Conservation (phyloP, 2,797 vertebrate species). For the Chaetophractus vellerosus region DNA sequence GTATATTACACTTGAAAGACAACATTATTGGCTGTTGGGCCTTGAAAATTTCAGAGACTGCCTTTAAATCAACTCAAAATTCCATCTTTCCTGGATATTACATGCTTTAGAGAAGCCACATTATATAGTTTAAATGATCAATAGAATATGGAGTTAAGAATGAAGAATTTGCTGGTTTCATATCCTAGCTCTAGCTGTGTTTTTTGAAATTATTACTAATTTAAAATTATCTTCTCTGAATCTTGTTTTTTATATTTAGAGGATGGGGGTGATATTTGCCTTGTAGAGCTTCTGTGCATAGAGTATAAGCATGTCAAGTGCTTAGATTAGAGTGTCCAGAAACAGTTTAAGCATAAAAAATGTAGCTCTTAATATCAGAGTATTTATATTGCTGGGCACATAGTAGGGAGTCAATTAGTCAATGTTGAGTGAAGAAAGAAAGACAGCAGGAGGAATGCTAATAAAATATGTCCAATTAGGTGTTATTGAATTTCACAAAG, state of each 20-base stretch:
- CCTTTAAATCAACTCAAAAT: neutral
- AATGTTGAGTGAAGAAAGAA: neutral
- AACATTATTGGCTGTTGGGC: neutral
- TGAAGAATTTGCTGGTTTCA: neutral
- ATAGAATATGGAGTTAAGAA: neutral
- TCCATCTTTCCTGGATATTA: neutral
- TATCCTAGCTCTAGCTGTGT: neutral
- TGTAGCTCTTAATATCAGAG: neutral
- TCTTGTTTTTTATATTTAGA: neutral
- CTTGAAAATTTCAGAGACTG: constrained; percentile 12
- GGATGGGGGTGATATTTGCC: neutral
- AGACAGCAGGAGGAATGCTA: neutral
- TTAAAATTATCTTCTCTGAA: neutral
- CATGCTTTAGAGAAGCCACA: neutral
- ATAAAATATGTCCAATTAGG: neutral
- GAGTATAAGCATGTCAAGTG: neutral
- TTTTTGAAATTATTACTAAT: neutral
- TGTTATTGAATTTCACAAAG: constrained; percentile 53
- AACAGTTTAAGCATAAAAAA: neutral
- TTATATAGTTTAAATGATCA: neutral
- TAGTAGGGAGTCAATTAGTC: neutral
- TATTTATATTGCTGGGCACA: neutral
- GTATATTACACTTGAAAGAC: neutral
- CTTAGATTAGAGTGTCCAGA: neutral
- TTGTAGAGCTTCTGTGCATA: neutral